A percentile compares a stretch with the other conserved stretches of the same genome.
Conservation (phyloP, 2,888 invertebrate genomes). For the Cyaniris semiargus region DNA sequence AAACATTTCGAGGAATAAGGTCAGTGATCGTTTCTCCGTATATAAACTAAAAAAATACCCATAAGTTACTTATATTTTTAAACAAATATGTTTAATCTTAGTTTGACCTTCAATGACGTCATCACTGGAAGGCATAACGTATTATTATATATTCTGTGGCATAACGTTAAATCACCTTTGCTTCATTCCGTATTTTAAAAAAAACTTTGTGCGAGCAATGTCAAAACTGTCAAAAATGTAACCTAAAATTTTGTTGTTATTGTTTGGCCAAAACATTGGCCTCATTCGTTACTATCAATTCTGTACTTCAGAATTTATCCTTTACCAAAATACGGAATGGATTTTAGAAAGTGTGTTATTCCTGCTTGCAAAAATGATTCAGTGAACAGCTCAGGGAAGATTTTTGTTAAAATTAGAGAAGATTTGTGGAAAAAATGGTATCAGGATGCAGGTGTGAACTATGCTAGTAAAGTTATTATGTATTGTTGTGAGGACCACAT, state of each 20-base stretch:
- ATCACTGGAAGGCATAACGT: neutral
- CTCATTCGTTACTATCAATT: neutral
- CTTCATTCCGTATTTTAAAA: neutral
- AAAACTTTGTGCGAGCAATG: neutral
- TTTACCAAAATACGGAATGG: neutral
- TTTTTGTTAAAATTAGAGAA: neutral
- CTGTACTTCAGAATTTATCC: neutral
- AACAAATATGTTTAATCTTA: neutral
- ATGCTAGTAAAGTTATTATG: neutral
- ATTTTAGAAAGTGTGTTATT: neutral
- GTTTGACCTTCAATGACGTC: neutral
- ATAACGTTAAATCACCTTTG: too few relatives aligned
- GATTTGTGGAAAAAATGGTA: too few relatives aligned
- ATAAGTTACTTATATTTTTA: too few relatives aligned
- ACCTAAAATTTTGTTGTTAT: neutral
- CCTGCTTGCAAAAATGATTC: neutral
- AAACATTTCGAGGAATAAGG: too few relatives aligned
- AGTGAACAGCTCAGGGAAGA: neutral
- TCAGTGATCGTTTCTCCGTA: too few relatives aligned
- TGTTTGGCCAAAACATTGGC: neutral
- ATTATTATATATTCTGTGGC: too few relatives aligned
- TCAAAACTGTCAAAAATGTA: neutral
- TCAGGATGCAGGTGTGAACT: too few relatives aligned
- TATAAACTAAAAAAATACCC: too few relatives aligned
- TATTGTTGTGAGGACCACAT: neutral